phyloP scores from a whole-genome alignment of 2,888 invertebrate genomes.

The Aphrophora alni region DNA sequence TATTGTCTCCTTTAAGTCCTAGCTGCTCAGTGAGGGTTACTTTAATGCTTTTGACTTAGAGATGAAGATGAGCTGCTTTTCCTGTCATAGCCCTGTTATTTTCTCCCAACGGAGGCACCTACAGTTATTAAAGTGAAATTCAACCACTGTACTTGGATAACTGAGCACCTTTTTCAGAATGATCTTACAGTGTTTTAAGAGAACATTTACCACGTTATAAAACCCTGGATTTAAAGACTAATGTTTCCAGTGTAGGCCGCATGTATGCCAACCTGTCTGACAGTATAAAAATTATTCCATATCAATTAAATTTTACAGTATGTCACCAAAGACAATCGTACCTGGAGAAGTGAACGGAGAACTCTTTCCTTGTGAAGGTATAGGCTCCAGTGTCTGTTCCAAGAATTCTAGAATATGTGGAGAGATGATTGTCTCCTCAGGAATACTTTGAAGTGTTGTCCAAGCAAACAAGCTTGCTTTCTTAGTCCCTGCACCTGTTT shows the following conservation, averaged over 20 bases:
- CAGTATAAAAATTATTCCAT: background rate
- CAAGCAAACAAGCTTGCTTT: constrained; percentile 92
- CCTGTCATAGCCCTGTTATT: no score
- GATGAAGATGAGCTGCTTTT: no score
- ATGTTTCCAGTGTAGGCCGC: background rate
- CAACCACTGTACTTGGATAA: no score
- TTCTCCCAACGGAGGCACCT: no score
- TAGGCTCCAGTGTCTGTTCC: constrained; percentile 95
- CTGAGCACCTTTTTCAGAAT: no score
- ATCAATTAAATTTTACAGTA: background rate
- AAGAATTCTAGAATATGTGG: constrained; percentile 96
- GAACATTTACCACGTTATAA: no score
- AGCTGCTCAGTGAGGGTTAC: no score
- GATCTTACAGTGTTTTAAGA: no score
- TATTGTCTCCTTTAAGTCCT: no score
- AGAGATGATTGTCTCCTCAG: constrained; percentile 96
- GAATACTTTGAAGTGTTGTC: constrained; percentile 96
- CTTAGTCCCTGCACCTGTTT: constrained; percentile 66
- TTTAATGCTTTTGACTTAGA: no score
- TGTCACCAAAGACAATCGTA: background rate
- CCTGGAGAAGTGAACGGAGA: constrained; percentile 50
- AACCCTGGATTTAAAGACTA: background rate
- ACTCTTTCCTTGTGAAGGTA: constrained; percentile 66
- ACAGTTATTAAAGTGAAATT: no score
- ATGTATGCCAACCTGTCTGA: no score